Base-by-base conservation (phyloP, 2,113 vertebrate genomes). In the Charina bottae region DNA sequence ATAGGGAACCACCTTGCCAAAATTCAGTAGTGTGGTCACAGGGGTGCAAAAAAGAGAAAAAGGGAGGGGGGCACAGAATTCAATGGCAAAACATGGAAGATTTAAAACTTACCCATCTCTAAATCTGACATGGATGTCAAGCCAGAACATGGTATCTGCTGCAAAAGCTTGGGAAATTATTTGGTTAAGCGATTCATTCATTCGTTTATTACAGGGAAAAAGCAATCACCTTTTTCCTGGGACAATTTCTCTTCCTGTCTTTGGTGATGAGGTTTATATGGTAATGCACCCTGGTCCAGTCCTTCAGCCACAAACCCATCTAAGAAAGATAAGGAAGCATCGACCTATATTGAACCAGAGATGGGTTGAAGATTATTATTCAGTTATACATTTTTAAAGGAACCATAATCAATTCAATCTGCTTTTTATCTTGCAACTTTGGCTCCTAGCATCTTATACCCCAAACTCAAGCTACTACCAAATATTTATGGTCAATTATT, bases 261-360 rank as follows among this genome's bases (percentile, higher is more conserved):
- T 94, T 99, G 99, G 94, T 99, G 99, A 42, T 98, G 98, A 93
- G 99, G 98, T 85, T 99, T 99, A 90, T 99, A 99, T 0, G 99
- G 99, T 89, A 98, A 98, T 33, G 98, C 98, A 26, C 99, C 99
- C 21, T 90, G 95, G 89, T 97, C 97, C 93, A 99, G 97, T 59
- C 98, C 98, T 94, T 99, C 98, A 6, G 98, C 99, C 95, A 99
- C 99, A 96, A 98, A 99, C 33, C 97, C 98, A 97, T 99, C 99
- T 97, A 99, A 96, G 95, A 99, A 99, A 83, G 99, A 99, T 92
- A 99, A 97, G 12, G 99, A 99, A 88, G 98, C 98, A 97, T 99
- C 99, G 53, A 99, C 98, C 99, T 99, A 93, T 9, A 92, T 49
- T 93, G 26, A 91, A 93, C 95, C 87, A 90, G 26, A 92, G 19